Evolutionary conservation across 2,888 invertebrate species (phyloP), one percentile per base, ranked within the genome.

Genomic region (Panorpa germanica): DNA sequence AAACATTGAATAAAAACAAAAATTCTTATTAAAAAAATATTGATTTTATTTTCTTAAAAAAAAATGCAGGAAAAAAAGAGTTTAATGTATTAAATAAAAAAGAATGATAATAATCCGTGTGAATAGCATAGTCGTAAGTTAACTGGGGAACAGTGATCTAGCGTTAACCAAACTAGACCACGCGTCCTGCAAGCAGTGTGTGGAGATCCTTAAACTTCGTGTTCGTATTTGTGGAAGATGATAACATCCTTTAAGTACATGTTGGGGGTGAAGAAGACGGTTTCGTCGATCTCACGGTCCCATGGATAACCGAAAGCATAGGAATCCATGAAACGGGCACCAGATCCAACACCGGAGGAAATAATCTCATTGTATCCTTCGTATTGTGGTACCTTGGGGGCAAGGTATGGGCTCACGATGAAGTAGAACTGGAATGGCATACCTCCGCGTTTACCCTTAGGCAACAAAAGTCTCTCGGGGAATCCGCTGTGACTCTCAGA

Each of bases 301-400:
- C 80, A 64, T 36, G 81, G 81, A 61, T 68, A 81, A 31, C 74
- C 76, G 43, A 70, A 57, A 25, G 76, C 63, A 47, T 63, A 61
- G 38, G 58, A 61, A 48, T 78, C 76, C 26, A 70, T 53, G 31
- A 48, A 42, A 29, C 53, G 44, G 54, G 63, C 48, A 48, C 61
- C 66, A 44, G 58, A 58, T 40, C 63, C 65, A 35, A 61, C 52
- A 39, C 57, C 61, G 34, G 63, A 58, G 29, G 58, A 54, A 45
- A 60, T 59, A n/a, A 48, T 37, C 23, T 56, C 41, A 36, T 63
- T 59, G 36, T 55, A 62, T 38, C 56, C 55, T 34, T 53, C 54
- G 34, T 52, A 56, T 30, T 52, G 49, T 5, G 52, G 46, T 5
- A 55, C 50, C 19, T 52, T 49, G 7, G 61, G 55, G 11, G 54